phyloP scores from a whole-genome alignment of 2,113 vertebrate genomes.

The Octodon degus region DNA sequence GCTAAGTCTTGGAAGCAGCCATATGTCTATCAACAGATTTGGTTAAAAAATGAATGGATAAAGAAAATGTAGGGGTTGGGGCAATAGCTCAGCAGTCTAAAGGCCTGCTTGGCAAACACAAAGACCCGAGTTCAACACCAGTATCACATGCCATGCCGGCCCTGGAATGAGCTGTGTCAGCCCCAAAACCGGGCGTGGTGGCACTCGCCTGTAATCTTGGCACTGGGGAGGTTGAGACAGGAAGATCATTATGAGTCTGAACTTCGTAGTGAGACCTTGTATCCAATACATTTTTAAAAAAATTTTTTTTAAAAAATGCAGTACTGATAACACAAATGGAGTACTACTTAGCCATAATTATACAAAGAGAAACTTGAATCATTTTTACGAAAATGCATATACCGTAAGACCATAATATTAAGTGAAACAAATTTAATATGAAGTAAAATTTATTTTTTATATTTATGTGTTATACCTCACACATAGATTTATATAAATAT shows the following conservation, averaged over 20 bases:
- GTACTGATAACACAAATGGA: neutral
- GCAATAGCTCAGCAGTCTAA: no score
- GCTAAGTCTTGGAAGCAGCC: neutral
- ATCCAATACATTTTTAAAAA: no score
- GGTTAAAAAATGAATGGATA: neutral
- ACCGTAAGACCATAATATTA: neutral
- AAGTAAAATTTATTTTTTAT: neutral
- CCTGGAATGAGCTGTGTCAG: no score
- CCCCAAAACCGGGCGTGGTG: no score
- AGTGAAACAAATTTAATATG: neutral
- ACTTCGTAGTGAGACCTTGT: no score
- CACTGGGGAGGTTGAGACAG: no score
- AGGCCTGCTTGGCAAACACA: no score
- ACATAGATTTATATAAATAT: neutral
- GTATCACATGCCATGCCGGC: no score
- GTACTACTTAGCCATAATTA: neutral
- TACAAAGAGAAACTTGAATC: neutral
- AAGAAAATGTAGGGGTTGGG: neutral
- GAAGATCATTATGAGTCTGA: no score
- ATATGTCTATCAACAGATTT: neutral
- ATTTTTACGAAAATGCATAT: neutral
- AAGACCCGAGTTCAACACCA: no score
- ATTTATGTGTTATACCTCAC: neutral
- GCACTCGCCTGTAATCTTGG: no score
- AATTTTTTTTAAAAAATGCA: no score